Conservation (phyloP, 2,888 invertebrate species). For the Abscondita cerata region DNA sequence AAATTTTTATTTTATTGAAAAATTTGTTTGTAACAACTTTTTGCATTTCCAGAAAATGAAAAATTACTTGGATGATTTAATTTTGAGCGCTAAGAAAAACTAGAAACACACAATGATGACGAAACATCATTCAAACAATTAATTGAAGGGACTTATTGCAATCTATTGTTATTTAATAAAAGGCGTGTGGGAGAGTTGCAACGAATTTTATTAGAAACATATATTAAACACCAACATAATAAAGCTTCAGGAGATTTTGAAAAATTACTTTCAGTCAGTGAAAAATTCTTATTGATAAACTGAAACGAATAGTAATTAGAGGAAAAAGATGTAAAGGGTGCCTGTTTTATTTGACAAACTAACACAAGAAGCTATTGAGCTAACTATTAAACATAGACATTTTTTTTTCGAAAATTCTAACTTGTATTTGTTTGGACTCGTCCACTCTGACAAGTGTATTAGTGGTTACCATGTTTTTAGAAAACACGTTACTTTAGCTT, state of each 20-base stretch:
- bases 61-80: not conserved
- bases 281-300: slow-evolving; percentile 10
- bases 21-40: no score
- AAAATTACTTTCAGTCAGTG: no score
- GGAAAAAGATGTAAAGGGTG: slow-evolving; percentile 18
- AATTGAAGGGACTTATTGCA: slow-evolving; percentile 29
- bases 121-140: slow-evolving; percentile 15
- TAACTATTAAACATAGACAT: not conserved
- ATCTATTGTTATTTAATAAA: slow-evolving; percentile 28
- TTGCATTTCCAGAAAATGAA: slow-evolving; percentile 5
- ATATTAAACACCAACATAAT: not conserved
- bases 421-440: not conserved
- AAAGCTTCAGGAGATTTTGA: slow-evolving; percentile 10
- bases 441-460: not conserved
- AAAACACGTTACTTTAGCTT: not conserved
- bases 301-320: slow-evolving; percentile 17
- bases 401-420: not conserved
- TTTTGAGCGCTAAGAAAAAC: not conserved
- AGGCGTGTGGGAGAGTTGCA: slow-evolving; percentile 31
- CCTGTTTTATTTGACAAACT: slow-evolving; percentile 19
- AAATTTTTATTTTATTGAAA: no score
- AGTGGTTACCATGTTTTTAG: slow-evolving; percentile 3
- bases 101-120: slow-evolving; percentile 9
- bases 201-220: slow-evolving; percentile 13
- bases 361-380: slow-evolving; percentile 15